Percentiles rank a stretch among this genome's conserved stretches.
phyloP scores from a whole-genome alignment of 2,888 invertebrate species.

The Athripsodes cinereus region DNA sequence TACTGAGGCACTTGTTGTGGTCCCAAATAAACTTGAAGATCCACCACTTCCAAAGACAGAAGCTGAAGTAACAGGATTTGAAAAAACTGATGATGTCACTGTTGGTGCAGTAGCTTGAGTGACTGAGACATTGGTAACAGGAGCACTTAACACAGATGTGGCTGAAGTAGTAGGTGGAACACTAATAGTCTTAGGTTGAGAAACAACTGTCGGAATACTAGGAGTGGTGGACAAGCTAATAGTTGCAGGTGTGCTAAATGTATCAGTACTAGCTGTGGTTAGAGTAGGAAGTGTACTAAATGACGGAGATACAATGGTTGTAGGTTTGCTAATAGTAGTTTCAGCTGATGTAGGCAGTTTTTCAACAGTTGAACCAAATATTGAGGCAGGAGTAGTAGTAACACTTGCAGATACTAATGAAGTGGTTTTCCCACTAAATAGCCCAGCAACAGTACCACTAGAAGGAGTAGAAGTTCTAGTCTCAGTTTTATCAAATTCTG shows the following conservation, averaged over 20 bases:
- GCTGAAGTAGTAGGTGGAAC: constrained; percentile 20
- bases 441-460: constrained; percentile 13
- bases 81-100: constrained; percentile 26
- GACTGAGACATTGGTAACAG: constrained; percentile 20
- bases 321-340: constrained; percentile 15
- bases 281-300: constrained; percentile 23
- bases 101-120: constrained; percentile 27
- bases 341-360: background rate
- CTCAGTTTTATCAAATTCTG: background rate
- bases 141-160: constrained; percentile 15
- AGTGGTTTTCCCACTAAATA: constrained; percentile 25
- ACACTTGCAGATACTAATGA: constrained; percentile 24
- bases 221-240: constrained; percentile 9
- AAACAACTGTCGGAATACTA: constrained; percentile 28
- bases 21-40: constrained; percentile 23
- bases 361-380: constrained; percentile 9
- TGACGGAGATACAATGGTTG: constrained; percentile 30
- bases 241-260: constrained; percentile 13
- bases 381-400: constrained; percentile 16
- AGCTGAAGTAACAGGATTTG: constrained; percentile 28
- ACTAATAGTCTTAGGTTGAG: constrained; percentile 19
- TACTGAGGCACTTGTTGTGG: constrained; percentile 19
- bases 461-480: background rate
- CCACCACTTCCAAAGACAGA: constrained; percentile 33
- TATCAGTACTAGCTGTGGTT: constrained; percentile 25